A percentile compares a stretch with the other conserved stretches of the same genome.
phyloP scores from a whole-genome alignment of 2,888 invertebrate genomes.

The Phalera bucephala region DNA sequence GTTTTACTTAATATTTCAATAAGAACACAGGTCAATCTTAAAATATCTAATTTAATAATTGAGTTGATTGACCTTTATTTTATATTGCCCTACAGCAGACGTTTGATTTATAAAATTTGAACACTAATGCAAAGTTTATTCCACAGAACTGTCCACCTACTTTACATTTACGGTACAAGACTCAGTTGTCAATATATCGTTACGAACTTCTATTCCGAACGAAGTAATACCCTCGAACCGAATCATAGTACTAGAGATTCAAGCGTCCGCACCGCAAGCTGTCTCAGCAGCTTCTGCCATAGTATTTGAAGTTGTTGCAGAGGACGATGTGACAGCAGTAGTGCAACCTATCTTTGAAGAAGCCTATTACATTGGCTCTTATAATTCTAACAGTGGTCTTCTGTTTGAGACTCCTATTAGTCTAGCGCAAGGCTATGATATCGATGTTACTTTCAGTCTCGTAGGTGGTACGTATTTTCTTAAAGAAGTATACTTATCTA shows the following conservation, averaged over 20 bases:
- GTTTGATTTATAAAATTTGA: too few species aligned
- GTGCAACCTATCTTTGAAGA: conserved; percentile 13
- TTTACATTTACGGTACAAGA: conserved; percentile 13
- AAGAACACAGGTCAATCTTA: too few species aligned
- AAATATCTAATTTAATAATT: too few species aligned
- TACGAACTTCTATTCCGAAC: conserved; percentile 30
- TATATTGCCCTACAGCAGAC: too few species aligned
- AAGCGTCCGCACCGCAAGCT: conserved; percentile 30
- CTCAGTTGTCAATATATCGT: conserved; percentile 12
- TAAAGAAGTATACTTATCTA: too few species aligned
- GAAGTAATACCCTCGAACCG: conserved; percentile 29
- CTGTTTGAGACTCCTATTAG: conserved; percentile 20
- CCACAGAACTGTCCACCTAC: conserved; percentile 22
- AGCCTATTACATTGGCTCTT: conserved; percentile 35
- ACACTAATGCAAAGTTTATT: too few species aligned
- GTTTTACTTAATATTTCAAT: too few species aligned
- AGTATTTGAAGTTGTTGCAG: conserved; percentile 24
- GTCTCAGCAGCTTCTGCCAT: conserved; percentile 33
- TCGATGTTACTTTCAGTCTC: conserved; percentile 30
- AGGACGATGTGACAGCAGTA: conserved; percentile 5
- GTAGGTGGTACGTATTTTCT: conserved; percentile 31
- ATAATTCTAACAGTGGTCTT: conserved; percentile 18
- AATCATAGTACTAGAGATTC: conserved; percentile 32
- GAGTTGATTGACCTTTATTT: too few species aligned
- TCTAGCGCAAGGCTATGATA: conserved; percentile 28